These are phyloP conservation scores for Australoheros facetus DNA, from an alignment of 2,797 vertebrate species.

Conservation along the genomic window DNA sequence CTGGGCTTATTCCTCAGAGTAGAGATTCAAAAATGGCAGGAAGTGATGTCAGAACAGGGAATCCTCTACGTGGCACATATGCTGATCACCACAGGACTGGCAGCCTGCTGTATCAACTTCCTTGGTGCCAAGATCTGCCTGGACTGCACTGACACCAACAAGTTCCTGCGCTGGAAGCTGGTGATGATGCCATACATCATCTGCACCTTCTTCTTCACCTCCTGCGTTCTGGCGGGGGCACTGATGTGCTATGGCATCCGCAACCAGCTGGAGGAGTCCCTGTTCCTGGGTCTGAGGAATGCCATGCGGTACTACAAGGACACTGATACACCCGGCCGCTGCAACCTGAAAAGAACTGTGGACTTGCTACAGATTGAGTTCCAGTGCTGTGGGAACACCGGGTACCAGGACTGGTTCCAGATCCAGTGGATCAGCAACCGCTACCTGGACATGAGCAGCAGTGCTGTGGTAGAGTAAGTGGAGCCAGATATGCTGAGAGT, in stretches of 20 bases:
- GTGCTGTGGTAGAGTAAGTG: conserved; percentile 86
- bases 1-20: conserved; percentile 89
- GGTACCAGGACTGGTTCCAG: conserved; percentile 89
- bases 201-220: conserved; percentile 88
- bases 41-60: conserved; percentile 86
- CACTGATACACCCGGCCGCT: conserved; percentile 87
- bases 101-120: conserved; percentile 88
- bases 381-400: conserved; percentile 88
- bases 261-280: conserved; percentile 84
- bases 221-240: conserved; percentile 85
- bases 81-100: conserved; percentile 85
- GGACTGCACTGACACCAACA: conserved; percentile 85
- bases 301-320: conserved; percentile 89
- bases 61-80: conserved; percentile 84
- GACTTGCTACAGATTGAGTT: conserved; percentile 89
- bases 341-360: conserved; percentile 86
- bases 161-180: conserved; percentile 88
- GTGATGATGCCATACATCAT: conserved; percentile 88
- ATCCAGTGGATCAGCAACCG: conserved; percentile 89
- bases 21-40: conserved; percentile 86
- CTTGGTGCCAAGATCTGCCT: conserved; percentile 90
- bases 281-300: conserved; percentile 82
- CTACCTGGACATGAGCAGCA: conserved; percentile 87
- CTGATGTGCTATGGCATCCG: conserved; percentile 86
- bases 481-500: not conserved